A percentile compares a stretch with the other conserved stretches of the same genome.
phyloP scores from a whole-genome alignment of 2,888 invertebrate genomes.

The Baccha elongata region DNA sequence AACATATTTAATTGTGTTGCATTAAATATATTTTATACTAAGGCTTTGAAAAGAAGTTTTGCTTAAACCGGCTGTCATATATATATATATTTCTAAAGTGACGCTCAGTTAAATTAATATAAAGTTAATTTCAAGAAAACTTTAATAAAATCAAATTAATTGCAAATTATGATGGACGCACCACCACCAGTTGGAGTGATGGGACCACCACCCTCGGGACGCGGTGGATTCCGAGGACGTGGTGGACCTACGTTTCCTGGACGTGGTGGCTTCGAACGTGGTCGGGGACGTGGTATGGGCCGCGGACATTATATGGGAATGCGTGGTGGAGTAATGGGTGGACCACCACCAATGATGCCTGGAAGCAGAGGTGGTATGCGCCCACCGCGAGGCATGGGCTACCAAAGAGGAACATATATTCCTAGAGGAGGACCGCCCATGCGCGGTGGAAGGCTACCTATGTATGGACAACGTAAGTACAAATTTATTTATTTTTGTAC shows the following conservation, averaged over 20 bases:
- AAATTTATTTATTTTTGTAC: not conserved
- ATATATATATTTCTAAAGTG: slow-evolving; percentile 15
- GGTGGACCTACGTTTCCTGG: slow-evolving; percentile 80
- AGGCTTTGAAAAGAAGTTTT: not conserved
- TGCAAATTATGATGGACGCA: slow-evolving; percentile 66
- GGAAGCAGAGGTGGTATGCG: slow-evolving; percentile 81
- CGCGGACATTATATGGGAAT: slow-evolving; percentile 81
- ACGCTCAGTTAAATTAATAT: slow-evolving; percentile 15
- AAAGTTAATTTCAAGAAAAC: slow-evolving; percentile 12
- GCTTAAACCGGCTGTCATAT: slow-evolving; percentile 40
- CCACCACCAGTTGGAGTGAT: slow-evolving; percentile 75
- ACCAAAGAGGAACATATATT: slow-evolving; percentile 77
- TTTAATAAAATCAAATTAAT: not conserved
- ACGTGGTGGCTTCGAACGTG: slow-evolving; percentile 76
- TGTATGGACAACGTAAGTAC: slow-evolving; percentile 81
- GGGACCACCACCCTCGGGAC: slow-evolving; percentile 78
- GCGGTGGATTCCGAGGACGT: slow-evolving; percentile 80
- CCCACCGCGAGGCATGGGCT: slow-evolving; percentile 78
- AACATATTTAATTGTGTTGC: slow-evolving; percentile 17
- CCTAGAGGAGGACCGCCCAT: slow-evolving; percentile 77
- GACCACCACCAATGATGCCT: slow-evolving; percentile 75
- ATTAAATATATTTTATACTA: not conserved
- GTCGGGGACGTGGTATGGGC: slow-evolving; percentile 81
- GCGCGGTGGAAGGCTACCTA: slow-evolving; percentile 78
- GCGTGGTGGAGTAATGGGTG: slow-evolving; percentile 76